phyloP scores from a whole-genome alignment of 1,140 invertebrate species.

The Anoplolepis gracilipes region DNA sequence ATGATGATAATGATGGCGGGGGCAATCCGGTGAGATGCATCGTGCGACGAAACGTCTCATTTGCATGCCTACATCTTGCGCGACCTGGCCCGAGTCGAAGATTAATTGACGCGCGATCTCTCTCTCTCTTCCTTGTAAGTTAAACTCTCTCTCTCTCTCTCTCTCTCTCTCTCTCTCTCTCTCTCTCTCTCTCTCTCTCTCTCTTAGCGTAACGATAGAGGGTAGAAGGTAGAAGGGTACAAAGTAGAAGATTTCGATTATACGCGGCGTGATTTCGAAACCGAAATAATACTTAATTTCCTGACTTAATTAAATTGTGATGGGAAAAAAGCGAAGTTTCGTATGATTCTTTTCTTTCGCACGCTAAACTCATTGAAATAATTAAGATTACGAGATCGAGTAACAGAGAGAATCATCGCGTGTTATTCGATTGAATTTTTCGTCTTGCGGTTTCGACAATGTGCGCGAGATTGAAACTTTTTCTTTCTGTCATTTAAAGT shows the following conservation, averaged over 20 bases:
- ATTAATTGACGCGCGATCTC: neutral
- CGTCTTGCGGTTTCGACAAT: neutral
- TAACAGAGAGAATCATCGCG: neutral
- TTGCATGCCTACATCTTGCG: constrained; percentile 30
- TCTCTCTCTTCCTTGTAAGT: neutral
- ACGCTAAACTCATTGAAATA: neutral
- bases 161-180: no score
- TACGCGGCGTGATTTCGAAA: no score
- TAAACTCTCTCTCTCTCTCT: no score
- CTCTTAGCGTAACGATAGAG: no score
- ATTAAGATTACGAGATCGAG: neutral
- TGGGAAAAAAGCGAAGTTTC: no score
- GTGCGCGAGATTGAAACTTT: neutral
- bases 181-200: no score
- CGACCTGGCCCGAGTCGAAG: neutral
- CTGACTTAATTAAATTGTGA: no score
- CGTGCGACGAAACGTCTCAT: constrained; percentile 17
- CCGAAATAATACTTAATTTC: no score
- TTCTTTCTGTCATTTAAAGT: neutral
- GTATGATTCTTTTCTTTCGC: no score
- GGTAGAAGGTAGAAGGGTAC: no score
- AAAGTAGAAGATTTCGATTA: no score
- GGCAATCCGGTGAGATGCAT: constrained; percentile 7
- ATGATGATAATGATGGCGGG: no score
- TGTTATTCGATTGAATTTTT: neutral